A percentile compares a stretch with the other conserved stretches of the same genome.
These are phyloP conservation scores for Medauroidea extradentata DNA, from an alignment of 1,140 invertebrate genomes.

Conservation along the genomic window DNA sequence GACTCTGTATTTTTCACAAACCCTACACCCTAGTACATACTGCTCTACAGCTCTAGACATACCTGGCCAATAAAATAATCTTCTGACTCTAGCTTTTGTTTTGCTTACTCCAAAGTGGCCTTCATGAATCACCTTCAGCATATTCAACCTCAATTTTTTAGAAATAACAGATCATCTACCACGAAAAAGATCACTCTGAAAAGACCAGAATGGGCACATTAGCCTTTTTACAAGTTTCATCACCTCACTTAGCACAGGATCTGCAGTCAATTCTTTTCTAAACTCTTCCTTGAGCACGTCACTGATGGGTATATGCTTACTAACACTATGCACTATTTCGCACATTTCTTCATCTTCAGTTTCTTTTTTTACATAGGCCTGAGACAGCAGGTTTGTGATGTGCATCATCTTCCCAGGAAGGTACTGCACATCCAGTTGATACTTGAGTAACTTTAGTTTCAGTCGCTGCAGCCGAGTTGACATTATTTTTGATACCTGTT, in stretches of 20 bases:
- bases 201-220: slow-evolving; percentile 18
- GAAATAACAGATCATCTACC: slow-evolving; percentile 34
- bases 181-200: slow-evolving; percentile 25
- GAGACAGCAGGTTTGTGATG: not conserved
- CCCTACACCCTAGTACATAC: slow-evolving; percentile 2
- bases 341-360: not conserved
- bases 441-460: slow-evolving; percentile 31
- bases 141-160: slow-evolving; percentile 22
- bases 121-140: slow-evolving; percentile 32
- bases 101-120: slow-evolving; percentile 35
- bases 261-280: not conserved
- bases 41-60: not conserved
- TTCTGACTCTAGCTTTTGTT: slow-evolving; percentile 16
- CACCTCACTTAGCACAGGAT: not conserved
- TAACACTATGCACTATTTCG: slow-evolving; percentile 1
- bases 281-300: not conserved
- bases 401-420: slow-evolving; percentile 11
- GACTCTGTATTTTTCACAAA: slow-evolving; percentile 13
- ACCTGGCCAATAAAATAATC: slow-evolving; percentile 26
- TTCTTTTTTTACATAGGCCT: not conserved
- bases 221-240: not conserved
- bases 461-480: slow-evolving; percentile 35
- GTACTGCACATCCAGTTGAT: slow-evolving; percentile 29
- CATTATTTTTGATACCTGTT: slow-evolving; percentile 28
- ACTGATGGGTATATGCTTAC: not conserved